Evolutionary conservation across 2,113 vertebrate species (phyloP), one percentile per base, ranked within the genome.

Genomic region (Lepus europaeus): DNA sequence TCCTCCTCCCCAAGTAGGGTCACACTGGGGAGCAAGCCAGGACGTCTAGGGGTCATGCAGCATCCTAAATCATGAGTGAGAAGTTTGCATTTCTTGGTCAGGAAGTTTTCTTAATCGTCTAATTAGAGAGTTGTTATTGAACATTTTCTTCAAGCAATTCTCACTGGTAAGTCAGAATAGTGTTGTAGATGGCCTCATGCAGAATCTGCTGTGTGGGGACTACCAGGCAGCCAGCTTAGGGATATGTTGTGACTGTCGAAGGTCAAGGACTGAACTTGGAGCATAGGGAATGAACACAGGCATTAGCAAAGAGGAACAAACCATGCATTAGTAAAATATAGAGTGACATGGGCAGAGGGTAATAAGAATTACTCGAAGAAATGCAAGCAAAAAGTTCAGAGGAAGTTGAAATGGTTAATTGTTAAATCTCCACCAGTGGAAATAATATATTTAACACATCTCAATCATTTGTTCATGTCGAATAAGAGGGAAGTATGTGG

Each of bases 241-340:
- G 25, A 2, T 72, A 3, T 12, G 9, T n/a, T 66, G 3, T 59
- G 31, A 23, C 5, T 25, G 36, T 5, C 1, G 6, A 2, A 19
- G 8, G 7, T 22, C 8, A 31, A 14, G 11, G 4, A 0, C 11
- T 64, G 8, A 4, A 6, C 20, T 68, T 4, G 17, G 53, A 12
- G 51, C 17, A 6, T 2, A 51, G 13, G 19, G 63, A 59, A 27
- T 64, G 3, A 6, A 33, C 25, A 5, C 10, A 1, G 7, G 5
- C 9, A 6, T 16, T 6, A 53, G 33, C 1, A 56, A 53, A 68
- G 9, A 45, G 33, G 23, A 53, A 8, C 45, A 36, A 56, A 33
- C 29, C 3, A 13, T 33, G 45, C 3, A 84, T 16, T 14, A 22
- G 1, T 6, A 53, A 19, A 83, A 59, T 12, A 16, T 8, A 45